phyloP scores from a whole-genome alignment of 2,113 vertebrate genomes.

The Sylvilagus bachmani region DNA sequence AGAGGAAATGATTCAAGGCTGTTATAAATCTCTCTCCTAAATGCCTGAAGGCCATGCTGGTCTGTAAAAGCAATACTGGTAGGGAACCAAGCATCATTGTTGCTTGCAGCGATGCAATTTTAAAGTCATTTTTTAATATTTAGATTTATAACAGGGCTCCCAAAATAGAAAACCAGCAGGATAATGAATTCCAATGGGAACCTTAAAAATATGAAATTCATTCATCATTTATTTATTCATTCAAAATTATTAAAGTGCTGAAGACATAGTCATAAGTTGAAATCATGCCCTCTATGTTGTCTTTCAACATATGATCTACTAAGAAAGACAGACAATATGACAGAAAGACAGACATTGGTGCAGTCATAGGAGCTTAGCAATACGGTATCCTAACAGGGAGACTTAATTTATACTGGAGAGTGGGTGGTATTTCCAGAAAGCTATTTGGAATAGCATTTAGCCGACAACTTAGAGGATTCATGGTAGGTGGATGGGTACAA shows the following conservation, averaged over 20 bases:
- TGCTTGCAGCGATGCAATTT: neutral
- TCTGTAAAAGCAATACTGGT: conserved; percentile 45
- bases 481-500: neutral
- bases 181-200: neutral
- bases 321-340: neutral
- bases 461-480: neutral
- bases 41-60: conserved; percentile 5
- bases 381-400: neutral
- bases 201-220: neutral
- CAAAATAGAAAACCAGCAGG: conserved; percentile 32
- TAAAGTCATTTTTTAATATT: conserved; percentile 62
- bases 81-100: neutral
- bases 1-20: conserved; percentile 34
- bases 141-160: conserved; percentile 17
- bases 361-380: neutral
- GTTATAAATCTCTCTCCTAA: conserved; percentile 34
- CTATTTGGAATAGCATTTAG: neutral
- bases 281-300: neutral
- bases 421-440: neutral
- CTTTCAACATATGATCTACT: neutral
- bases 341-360: neutral
- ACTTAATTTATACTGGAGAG: neutral
- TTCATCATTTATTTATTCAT: neutral
- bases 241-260: neutral
- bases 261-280: neutral